These are phyloP conservation scores for Mesocricetus auratus DNA, from an alignment of 2,113 vertebrate genomes.

Conservation along the genomic window DNA sequence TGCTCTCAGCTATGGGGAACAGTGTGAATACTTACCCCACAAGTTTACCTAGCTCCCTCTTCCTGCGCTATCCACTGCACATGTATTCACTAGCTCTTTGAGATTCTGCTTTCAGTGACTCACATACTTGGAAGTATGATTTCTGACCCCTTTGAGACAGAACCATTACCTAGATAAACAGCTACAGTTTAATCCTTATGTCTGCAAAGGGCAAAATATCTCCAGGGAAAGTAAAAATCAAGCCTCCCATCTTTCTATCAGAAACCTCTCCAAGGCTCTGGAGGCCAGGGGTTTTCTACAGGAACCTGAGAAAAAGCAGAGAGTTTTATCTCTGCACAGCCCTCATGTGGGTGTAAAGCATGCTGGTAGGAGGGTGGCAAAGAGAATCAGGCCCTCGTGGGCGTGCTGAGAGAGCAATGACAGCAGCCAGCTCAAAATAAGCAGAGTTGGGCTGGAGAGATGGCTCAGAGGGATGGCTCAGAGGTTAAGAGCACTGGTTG, in stretches of 20 bases:
- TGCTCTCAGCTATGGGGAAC: neutral
- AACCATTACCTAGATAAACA: slow-evolving; percentile 7
- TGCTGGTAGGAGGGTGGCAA: neutral
- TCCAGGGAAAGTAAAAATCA: neutral
- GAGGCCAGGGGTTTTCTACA: neutral
- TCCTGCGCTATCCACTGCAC: neutral
- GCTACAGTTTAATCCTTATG: neutral
- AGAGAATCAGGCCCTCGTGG: neutral
- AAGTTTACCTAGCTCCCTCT: neutral
- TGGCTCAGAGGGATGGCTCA: too few species aligned
- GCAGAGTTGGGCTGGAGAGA: neutral
- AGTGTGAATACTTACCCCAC: neutral
- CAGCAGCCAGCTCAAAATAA: neutral
- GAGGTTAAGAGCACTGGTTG: too few species aligned
- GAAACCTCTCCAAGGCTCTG: neutral
- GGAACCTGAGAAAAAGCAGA: neutral
- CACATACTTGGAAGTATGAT: neutral
- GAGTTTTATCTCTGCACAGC: neutral
- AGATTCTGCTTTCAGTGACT: neutral
- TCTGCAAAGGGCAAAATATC: neutral
- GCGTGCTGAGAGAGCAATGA: neutral
- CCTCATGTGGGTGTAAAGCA: neutral
- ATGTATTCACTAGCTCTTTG: neutral
- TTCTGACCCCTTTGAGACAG: neutral
- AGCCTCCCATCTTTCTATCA: neutral